These are phyloP conservation scores for Archocentrus centrarchus DNA, from an alignment of 2,113 vertebrate species.

Conservation along the genomic window DNA sequence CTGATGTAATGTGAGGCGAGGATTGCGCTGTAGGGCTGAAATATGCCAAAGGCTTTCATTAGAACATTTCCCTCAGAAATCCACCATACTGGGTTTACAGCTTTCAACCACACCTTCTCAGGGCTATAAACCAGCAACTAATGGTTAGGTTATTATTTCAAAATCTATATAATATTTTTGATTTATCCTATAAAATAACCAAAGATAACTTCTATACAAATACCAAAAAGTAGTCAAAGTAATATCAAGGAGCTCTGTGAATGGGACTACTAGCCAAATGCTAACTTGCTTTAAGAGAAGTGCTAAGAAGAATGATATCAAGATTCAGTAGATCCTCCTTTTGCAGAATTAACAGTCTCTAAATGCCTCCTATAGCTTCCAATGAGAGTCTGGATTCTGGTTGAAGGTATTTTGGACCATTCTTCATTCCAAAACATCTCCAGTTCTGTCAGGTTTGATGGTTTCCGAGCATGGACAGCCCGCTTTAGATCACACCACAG, in stretches of 20 bases:
- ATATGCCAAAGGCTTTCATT: background rate
- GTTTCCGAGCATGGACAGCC: too few relatives aligned
- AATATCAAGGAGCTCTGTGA: background rate
- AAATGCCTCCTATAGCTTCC: too few relatives aligned
- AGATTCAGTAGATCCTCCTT: too few relatives aligned
- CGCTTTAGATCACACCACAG: too few relatives aligned
- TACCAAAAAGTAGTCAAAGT: background rate
- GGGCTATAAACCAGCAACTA: background rate
- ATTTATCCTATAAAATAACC: background rate
- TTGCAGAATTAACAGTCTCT: too few relatives aligned
- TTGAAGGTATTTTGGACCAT: too few relatives aligned
- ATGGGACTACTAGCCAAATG: background rate
- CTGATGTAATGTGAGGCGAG: background rate
- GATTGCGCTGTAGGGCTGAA: background rate
- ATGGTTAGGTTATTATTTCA: background rate
- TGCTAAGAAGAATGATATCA: background rate
- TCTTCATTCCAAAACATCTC: too few relatives aligned
- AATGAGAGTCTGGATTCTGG: too few relatives aligned
- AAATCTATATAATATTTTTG: rapidly evolving
- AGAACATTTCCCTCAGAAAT: background rate
- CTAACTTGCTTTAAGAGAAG: background rate
- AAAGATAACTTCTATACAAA: background rate
- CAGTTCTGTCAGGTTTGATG: too few relatives aligned
- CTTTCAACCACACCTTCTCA: background rate
- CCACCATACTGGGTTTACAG: background rate